phyloP scores from a whole-genome alignment of 2,113 vertebrate species.

The Ageneiosus marmoratus region DNA sequence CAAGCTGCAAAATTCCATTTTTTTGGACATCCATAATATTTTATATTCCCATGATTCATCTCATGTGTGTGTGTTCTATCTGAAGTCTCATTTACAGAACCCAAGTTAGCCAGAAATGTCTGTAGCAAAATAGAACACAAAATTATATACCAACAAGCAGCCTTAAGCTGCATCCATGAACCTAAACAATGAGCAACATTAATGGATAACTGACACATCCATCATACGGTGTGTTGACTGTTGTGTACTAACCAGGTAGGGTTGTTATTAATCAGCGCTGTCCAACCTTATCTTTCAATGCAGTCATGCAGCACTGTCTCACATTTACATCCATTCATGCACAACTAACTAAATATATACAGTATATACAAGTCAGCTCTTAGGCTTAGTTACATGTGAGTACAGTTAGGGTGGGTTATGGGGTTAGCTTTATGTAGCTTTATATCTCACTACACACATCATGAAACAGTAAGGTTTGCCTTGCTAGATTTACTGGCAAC shows the following conservation, averaged over 20 bases:
- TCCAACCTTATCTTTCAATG: not conserved
- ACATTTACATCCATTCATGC: not conserved
- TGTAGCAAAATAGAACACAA: not conserved
- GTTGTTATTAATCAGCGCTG: not conserved
- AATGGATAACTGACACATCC: not conserved
- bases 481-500: too few relatives aligned
- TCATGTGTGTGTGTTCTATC: constrained; percentile 4
- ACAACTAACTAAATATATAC: not conserved
- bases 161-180: not conserved
- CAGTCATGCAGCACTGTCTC: not conserved
- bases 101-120: not conserved
- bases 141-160: not conserved
- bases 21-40: too few relatives aligned
- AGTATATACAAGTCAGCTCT: not conserved
- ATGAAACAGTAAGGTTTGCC: too few relatives aligned
- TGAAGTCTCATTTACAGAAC: constrained; percentile 3
- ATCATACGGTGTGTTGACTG: not conserved
- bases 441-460: too few relatives aligned
- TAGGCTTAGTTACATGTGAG: not conserved
- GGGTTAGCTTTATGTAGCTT: too few relatives aligned
- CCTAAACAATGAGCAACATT: not conserved
- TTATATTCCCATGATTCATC: too few relatives aligned
- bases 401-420: not conserved
- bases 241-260: not conserved
- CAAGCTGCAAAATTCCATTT: too few relatives aligned